Evolutionary conservation across 1,140 invertebrate species (phyloP).

Genomic region (Cotesia chilonis): DNA sequence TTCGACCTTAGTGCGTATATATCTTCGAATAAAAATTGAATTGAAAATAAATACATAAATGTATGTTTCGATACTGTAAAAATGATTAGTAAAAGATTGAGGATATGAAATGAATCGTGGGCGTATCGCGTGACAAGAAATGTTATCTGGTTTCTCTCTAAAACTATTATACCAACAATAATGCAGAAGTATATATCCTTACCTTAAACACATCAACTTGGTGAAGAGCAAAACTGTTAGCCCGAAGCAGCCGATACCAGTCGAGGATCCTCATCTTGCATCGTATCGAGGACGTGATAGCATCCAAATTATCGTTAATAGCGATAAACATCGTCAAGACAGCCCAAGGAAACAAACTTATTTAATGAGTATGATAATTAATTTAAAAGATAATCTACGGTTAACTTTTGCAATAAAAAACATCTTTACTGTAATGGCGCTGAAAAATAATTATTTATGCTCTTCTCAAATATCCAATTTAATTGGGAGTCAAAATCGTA

Average conservation of each 20-base stretch:
- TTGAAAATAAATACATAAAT: too few species aligned
- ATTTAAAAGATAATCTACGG: background rate
- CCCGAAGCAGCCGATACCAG: background rate
- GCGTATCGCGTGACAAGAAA: conserved; percentile 39
- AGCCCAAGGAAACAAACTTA: conserved; percentile 8
- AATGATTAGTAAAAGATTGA: conserved; percentile 11
- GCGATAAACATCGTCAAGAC: conserved; percentile 27
- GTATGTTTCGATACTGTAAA: background rate
- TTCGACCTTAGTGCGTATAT: too few species aligned
- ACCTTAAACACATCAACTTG: conserved; percentile 17
- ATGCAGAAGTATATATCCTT: conserved; percentile 11
- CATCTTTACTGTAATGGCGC: background rate
- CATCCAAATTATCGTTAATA: conserved; percentile 34
- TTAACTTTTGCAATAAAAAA: background rate
- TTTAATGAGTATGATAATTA: background rate
- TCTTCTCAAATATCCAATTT: background rate
- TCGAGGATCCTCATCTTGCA: conserved; percentile 13
- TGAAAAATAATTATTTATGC: background rate
- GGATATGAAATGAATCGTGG: conserved; percentile 18
- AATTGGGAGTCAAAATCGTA: background rate
- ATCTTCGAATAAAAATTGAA: too few species aligned
- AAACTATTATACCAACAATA: conserved; percentile 36
- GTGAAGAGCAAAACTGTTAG: background rate
- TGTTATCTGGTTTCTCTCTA: conserved; percentile 31
- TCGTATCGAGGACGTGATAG: conserved; percentile 26